Conservation (phyloP, 2,888 invertebrate genomes). For the Zootermopsis nevadensis region DNA sequence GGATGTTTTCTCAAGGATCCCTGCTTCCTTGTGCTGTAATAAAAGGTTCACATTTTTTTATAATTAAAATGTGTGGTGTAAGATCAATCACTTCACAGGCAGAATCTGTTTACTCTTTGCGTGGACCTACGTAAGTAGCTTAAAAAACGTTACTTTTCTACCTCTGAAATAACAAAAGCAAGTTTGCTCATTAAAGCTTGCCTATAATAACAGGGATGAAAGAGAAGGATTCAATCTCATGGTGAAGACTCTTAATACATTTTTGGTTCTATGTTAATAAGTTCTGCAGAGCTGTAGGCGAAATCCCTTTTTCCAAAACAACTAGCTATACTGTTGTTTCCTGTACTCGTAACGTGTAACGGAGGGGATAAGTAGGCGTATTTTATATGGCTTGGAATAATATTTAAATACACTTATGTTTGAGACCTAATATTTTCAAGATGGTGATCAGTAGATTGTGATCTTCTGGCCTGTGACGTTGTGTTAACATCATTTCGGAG, state of each 20-base stretch:
- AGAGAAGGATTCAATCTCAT: not conserved
- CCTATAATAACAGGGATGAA: not conserved
- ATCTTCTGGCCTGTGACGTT: no score
- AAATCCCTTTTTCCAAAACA: not conserved
- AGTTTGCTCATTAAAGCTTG: conserved; percentile 28
- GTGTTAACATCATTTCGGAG: no score
- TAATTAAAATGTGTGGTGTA: conserved; percentile 19
- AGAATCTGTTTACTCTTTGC: conserved; percentile 23
- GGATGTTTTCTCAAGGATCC: conserved; percentile 28
- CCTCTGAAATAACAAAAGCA: not conserved
- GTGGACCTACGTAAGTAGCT: not conserved
- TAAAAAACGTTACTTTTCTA: conserved; percentile 15
- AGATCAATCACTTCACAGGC: conserved; percentile 6
- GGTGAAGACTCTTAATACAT: not conserved
- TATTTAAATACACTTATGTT: no score
- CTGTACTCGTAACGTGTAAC: no score
- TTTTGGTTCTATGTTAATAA: not conserved
- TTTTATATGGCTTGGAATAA: no score
- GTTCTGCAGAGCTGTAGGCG: not conserved
- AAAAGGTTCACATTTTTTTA: conserved; percentile 24
- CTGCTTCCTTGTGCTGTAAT: not conserved
- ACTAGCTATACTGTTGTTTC: no score
- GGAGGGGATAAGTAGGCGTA: no score
- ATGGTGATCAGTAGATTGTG: no score
- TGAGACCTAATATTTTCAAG: no score